These are phyloP conservation scores for Panurus biarmicus DNA, from an alignment of 2,113 vertebrate genomes.

Conservation along the genomic window DNA sequence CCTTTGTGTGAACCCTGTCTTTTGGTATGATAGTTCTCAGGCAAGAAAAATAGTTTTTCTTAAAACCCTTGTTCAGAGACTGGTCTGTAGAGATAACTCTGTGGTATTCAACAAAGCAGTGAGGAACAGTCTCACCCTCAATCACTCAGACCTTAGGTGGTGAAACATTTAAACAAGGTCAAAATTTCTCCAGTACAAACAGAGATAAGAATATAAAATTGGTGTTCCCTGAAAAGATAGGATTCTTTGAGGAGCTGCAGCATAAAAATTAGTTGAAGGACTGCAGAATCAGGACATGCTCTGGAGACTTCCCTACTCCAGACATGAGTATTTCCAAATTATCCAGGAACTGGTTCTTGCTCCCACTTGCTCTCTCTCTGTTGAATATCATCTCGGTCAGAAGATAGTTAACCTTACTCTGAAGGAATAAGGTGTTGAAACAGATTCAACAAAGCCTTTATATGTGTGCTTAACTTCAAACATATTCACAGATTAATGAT, in stretches of 20 bases:
- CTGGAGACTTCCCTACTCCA: background rate
- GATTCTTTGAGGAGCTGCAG: background rate
- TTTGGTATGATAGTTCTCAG: background rate
- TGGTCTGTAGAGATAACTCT: background rate
- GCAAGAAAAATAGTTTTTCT: background rate
- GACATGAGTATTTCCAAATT: background rate
- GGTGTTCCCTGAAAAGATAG: background rate
- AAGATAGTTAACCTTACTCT: background rate
- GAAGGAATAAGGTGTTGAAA: background rate
- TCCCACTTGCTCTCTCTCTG: background rate
- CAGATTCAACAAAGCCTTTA: background rate
- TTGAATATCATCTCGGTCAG: background rate
- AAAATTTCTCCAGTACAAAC: background rate
- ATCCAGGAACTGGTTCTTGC: background rate
- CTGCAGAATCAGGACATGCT: background rate
- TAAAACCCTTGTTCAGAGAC: background rate
- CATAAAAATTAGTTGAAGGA: background rate
- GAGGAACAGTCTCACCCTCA: background rate
- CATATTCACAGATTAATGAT: background rate
- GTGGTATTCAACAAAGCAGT: background rate
- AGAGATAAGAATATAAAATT: background rate
- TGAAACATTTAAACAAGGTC: background rate
- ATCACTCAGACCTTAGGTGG: background rate
- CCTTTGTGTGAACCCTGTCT: background rate
- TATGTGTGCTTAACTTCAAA: background rate